Percentiles rank a stretch among this genome's conserved stretches.
Conservation (phyloP, 2,797 vertebrate species). For the Meda fulgida region DNA sequence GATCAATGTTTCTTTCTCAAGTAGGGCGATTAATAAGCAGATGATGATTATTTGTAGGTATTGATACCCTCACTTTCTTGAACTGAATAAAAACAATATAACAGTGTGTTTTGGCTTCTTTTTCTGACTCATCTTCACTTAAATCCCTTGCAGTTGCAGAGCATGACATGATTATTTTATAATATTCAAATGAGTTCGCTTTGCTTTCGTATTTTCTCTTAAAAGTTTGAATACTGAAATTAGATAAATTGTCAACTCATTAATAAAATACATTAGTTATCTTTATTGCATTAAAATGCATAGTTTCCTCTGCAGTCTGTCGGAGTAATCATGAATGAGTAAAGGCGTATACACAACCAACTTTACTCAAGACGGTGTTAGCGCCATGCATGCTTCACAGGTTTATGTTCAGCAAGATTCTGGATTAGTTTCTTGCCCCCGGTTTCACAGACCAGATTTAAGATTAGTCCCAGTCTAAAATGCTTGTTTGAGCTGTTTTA, state of each 20-base stretch:
- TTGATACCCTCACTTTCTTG: constrained; percentile 62
- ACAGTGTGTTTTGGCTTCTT: constrained; percentile 45
- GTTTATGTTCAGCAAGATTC: constrained; percentile 16
- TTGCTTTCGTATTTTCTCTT: neutral
- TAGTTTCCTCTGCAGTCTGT: constrained; percentile 37
- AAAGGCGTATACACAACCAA: constrained; percentile 18
- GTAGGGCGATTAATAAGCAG: constrained; percentile 60
- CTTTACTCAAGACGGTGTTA: constrained; percentile 10
- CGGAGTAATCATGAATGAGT: constrained; percentile 14
- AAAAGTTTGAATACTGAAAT: constrained; percentile 1
- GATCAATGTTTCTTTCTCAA: constrained; percentile 62
- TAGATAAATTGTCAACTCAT: constrained; percentile 1
- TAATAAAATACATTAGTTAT: constrained; percentile 42
- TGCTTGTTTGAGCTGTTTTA: neutral
- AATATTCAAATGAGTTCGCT: constrained; percentile 14
- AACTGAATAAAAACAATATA: constrained; percentile 62
- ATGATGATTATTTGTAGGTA: constrained; percentile 66
- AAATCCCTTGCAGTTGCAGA: constrained; percentile 1
- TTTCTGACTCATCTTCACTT: constrained; percentile 1
- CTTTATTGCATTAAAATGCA: constrained; percentile 50
- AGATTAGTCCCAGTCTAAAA: neutral
- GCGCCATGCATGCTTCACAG: constrained; percentile 8
- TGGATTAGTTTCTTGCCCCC: constrained; percentile 6
- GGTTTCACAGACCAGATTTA: neutral
- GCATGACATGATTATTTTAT: neutral